Evolutionary conservation across 2,113 vertebrate genomes (phyloP).

Genomic region (Pionites leucogaster): DNA sequence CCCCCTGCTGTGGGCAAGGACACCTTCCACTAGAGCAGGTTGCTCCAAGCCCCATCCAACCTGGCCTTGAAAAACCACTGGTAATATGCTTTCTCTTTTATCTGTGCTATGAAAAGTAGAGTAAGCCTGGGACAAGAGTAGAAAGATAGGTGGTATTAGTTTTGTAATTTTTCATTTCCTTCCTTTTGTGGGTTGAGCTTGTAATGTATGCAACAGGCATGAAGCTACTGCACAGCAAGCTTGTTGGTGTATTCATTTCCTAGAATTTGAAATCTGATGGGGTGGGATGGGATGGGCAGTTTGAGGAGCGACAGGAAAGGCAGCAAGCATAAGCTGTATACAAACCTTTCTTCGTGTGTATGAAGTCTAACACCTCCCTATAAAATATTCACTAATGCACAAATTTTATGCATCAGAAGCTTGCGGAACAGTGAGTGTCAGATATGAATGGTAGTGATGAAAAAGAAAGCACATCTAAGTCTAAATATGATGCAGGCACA

Average conservation of each 20-base stretch:
- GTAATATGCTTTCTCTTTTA: neutral
- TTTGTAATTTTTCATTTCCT: slow-evolving; percentile 21
- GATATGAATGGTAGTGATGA: neutral
- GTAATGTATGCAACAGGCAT: neutral
- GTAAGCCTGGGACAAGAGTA: neutral
- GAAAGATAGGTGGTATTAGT: neutral
- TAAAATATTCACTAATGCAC: neutral
- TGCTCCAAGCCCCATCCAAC: neutral
- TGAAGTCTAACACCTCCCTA: neutral
- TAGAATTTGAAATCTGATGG: neutral
- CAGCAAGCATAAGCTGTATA: neutral
- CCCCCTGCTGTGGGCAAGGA: neutral
- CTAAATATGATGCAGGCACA: neutral
- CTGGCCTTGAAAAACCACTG: neutral
- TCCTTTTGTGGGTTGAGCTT: neutral
- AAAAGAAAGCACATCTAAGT: neutral
- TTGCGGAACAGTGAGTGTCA: neutral
- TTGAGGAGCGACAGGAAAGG: neutral
- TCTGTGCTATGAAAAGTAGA: neutral
- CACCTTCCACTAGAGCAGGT: neutral
- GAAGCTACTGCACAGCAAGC: neutral
- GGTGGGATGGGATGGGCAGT: neutral
- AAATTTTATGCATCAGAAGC: neutral
- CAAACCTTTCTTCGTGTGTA: neutral
- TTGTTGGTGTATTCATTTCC: neutral